Base-by-base conservation (phyloP, 1,140 invertebrate species). In the Batillaria attramentaria region DNA sequence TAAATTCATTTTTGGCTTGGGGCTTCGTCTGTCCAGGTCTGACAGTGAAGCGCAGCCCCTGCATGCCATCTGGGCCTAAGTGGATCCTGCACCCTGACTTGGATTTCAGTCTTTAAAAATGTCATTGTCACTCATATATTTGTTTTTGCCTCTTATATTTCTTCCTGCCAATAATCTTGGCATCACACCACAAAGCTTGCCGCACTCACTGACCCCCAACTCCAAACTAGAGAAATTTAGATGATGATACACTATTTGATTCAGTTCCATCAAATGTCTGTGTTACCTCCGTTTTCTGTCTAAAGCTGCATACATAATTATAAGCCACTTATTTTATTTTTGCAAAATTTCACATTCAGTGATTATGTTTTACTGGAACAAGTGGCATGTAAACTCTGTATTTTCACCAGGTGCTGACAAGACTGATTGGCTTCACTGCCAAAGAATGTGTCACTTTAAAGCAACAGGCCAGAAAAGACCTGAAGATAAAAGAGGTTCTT, bases 351-450 rank as follows among this genome's bases (percentile, higher is more conserved):
- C 28, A 20, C 37, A 46, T 70, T 46, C 54, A 31, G 28, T 2
- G 31, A 31, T 35, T 2, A 50, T 35, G 20, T 50, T 18, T 50
- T 24, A 65, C 31, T 37, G 3, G 13, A n/a, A n/a, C n/a, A n/a
- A n/a, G n/a, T n/a, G n/a, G n/a, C n/a, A n/a, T n/a, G n/a, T n/a
- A n/a, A n/a, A n/a, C n/a, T n/a, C n/a, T 57, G 57, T 76, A 8
- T 41, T 20, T 42, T 2, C 72, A 66, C 41, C 77, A 84, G 83
- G 78, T 82, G n/a, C 77, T 84, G 46, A 46, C 77, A n/a, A 54
- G 78, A 37, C 54, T 84, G 46, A 81, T 84, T 41, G 83, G 83
- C n/a, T 84, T 84, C 46, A 70, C 83, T 70, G 83, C 81, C 13
- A 10, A 73, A 74, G 76, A 79, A 0, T 78, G 81, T 68, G n/a